phyloP scores from a whole-genome alignment of 2,888 invertebrate genomes.

The Azorinus chamasolen region DNA sequence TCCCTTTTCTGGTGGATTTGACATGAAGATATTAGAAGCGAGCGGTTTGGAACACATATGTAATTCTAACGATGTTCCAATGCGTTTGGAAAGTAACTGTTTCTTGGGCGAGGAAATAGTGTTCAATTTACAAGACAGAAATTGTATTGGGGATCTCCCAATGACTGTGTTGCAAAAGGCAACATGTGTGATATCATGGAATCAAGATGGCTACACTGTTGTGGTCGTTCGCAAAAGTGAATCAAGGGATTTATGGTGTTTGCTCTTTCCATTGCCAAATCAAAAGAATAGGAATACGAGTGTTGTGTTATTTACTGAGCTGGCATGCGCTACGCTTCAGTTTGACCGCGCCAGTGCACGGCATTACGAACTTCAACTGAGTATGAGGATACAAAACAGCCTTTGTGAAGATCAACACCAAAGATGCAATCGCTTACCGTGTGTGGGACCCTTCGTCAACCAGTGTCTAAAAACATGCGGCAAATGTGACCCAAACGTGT shows the following conservation, averaged over 20 bases:
- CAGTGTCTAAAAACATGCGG: conserved; percentile 79
- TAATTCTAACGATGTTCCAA: conserved; percentile 78
- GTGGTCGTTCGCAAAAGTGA: conserved; percentile 67
- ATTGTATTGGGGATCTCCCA: conserved; percentile 69
- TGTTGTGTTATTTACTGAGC: conserved; percentile 71
- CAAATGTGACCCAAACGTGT: conserved; percentile 68
- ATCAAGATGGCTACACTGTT: conserved; percentile 66
- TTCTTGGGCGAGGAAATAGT: conserved; percentile 78
- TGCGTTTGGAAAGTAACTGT: conserved; percentile 82
- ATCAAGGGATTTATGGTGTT: conserved; percentile 69
- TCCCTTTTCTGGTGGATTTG: conserved; percentile 79
- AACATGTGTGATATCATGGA: conserved; percentile 75
- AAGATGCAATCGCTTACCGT: conserved; percentile 71
- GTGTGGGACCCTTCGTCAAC: conserved; percentile 65
- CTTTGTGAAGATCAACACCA: conserved; percentile 81
- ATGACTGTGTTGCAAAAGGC: conserved; percentile 71
- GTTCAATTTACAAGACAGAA: conserved; percentile 73
- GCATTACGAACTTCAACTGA: conserved; percentile 69
- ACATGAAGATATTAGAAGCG: conserved; percentile 76
- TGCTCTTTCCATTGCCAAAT: conserved; percentile 67
- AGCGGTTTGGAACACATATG: conserved; percentile 71
- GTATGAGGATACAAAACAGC: conserved; percentile 60
- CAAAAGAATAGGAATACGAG: conserved; percentile 36
- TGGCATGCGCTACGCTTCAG: conserved; percentile 55
- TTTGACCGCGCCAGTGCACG: conserved; percentile 12